Percentiles rank a stretch among this genome's conserved stretches.
These are phyloP conservation scores for Neodiprion virginianus DNA, from an alignment of 1,140 invertebrate species.

Conservation along the genomic window DNA sequence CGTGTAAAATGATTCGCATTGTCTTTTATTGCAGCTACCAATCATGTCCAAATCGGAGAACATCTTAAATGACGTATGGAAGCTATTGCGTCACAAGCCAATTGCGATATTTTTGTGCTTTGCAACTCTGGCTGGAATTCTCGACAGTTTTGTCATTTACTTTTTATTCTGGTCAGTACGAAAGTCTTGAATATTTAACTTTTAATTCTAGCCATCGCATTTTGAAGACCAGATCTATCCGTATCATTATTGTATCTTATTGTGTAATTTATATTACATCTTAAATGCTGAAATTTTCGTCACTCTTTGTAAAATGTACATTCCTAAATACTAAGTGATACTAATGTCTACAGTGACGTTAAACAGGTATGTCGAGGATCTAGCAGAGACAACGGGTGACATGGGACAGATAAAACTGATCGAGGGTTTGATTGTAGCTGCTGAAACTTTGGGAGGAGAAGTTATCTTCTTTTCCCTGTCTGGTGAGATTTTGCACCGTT, in stretches of 20 bases:
- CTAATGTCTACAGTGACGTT: background rate
- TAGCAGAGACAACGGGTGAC: conserved; percentile 67
- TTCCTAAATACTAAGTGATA: conserved; percentile 15
- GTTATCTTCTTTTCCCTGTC: conserved; percentile 76
- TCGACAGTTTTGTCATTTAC: conserved; percentile 80
- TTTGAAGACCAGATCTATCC: background rate
- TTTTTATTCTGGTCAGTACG: conserved; percentile 77
- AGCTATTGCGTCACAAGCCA: conserved; percentile 66
- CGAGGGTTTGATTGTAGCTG: conserved; percentile 77
- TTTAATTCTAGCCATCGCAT: conserved; percentile 3
- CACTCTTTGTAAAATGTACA: conserved; percentile 16
- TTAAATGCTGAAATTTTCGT: background rate
- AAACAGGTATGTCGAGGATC: conserved; percentile 74
- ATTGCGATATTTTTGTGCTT: conserved; percentile 74
- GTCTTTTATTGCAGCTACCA: conserved; percentile 66
- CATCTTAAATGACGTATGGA: conserved; percentile 68
- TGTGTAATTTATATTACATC: conserved; percentile 12
- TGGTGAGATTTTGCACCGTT: conserved; percentile 50
- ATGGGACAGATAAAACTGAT: conserved; percentile 75
- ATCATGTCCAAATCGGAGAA: conserved; percentile 68
- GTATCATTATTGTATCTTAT: conserved; percentile 16
- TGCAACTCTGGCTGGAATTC: conserved; percentile 73
- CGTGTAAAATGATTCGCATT: conserved; percentile 14
- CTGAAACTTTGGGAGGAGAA: conserved; percentile 77
- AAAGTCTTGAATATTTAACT: conserved; percentile 6